Conservation (phyloP, 2,797 vertebrate genomes). For the Coregonus ussuriensis region DNA sequence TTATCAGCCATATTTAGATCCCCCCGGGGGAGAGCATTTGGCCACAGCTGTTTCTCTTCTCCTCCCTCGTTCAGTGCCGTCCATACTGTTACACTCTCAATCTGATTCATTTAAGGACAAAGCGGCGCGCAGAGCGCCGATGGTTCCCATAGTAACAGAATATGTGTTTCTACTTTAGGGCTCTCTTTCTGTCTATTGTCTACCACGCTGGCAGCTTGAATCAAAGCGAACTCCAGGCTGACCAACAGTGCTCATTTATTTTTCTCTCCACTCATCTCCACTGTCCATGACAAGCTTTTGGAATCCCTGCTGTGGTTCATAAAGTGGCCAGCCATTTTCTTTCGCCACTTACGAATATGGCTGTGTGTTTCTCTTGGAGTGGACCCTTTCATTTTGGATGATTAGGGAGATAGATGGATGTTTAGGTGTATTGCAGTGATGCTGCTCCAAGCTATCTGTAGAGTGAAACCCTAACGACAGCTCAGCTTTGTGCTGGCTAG, state of each 20-base stretch:
- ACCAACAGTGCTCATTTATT: constrained; percentile 22
- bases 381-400: constrained; percentile 8
- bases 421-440: neutral
- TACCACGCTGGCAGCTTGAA: constrained; percentile 7
- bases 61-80: constrained; percentile 3
- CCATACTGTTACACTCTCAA: constrained; percentile 36
- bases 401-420: neutral
- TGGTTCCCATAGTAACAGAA: constrained; percentile 71
- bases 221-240: constrained; percentile 26
- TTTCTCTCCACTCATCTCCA: neutral
- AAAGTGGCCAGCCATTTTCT: neutral
- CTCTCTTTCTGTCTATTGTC: constrained; percentile 39
- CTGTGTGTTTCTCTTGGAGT: constrained; percentile 5
- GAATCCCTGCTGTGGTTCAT: constrained; percentile 26
- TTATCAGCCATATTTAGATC: neutral
- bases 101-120: constrained; percentile 64
- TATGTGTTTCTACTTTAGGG: constrained; percentile 59
- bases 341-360: constrained; percentile 1
- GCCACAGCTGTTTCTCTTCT: constrained; percentile 37
- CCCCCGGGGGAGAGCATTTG: constrained; percentile 15
- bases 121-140: constrained; percentile 41
- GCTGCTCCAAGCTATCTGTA: neutral
- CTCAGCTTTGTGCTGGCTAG: neutral
- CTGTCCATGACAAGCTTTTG: constrained; percentile 11
- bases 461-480: neutral